Percentiles rank a stretch among this genome's conserved stretches.
Conservation (phyloP, 23 tunicate species). For the Styela plicata region DNA sequence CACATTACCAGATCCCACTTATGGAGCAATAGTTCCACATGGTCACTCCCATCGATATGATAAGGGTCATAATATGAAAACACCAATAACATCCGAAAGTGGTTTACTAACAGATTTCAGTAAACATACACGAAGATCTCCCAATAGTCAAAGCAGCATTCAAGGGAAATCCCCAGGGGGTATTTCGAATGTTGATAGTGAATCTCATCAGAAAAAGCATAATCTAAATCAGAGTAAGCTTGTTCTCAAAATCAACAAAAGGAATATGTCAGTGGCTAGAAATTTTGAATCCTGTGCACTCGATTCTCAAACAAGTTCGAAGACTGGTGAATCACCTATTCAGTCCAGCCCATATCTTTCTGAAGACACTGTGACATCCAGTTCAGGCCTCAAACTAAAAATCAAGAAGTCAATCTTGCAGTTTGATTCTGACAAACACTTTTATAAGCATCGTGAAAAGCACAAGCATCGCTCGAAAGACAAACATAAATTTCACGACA, state of each 20-base stretch:
- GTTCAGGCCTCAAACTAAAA: conserved; percentile 17
- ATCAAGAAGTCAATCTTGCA: conserved; percentile 11
- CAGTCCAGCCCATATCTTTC: not conserved
- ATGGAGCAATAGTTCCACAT: conserved; percentile 21
- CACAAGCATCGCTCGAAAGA: conserved; percentile 4
- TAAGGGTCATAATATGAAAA: too few species aligned
- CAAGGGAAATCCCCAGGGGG: not conserved
- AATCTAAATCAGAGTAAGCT: not conserved
- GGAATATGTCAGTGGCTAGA: not conserved
- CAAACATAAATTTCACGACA: not conserved
- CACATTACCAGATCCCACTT: not conserved
- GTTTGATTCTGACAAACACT: not conserved
- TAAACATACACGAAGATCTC: not conserved
- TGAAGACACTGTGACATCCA: not conserved
- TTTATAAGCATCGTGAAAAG: not conserved
- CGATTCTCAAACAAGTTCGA: not conserved
- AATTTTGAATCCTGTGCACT: not conserved
- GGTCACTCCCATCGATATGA: conserved; percentile 1
- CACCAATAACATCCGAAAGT: not conserved
- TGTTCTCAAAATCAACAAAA: conserved; percentile 29
- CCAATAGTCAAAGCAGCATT: not conserved
- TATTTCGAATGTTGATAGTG: not conserved
- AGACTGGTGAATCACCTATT: not conserved
- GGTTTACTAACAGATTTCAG: not conserved
- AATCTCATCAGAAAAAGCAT: not conserved